Evolutionary conservation across 2,797 vertebrate species (phyloP).

Genomic region (Acanthurus lineatus): DNA sequence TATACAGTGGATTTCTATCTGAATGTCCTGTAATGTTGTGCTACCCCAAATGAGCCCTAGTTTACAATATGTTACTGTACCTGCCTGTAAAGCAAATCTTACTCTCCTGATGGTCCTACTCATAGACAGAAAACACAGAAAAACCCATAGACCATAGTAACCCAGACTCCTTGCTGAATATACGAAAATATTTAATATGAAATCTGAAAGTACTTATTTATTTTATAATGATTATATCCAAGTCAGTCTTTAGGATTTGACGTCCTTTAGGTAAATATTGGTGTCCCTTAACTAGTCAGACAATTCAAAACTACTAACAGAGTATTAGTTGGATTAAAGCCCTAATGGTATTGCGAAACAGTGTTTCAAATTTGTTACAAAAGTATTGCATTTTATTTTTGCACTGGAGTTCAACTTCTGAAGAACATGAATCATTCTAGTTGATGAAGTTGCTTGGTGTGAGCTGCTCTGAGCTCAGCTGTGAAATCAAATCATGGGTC

Average conservation of each 20-base stretch:
- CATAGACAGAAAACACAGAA: slow-evolving; percentile 26
- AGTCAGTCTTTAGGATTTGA: slow-evolving; percentile 54
- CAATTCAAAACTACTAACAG: slow-evolving; percentile 54
- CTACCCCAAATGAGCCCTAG: slow-evolving; percentile 51
- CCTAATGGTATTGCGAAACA: slow-evolving; percentile 47
- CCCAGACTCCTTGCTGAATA: slow-evolving; percentile 46
- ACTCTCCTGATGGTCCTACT: slow-evolving; percentile 41
- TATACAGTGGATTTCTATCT: slow-evolving; percentile 82
- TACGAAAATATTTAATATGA: slow-evolving; percentile 38
- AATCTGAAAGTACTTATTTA: slow-evolving; percentile 63
- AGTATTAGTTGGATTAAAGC: slow-evolving; percentile 53
- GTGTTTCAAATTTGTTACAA: slow-evolving; percentile 44
- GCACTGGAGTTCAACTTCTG: slow-evolving; percentile 39
- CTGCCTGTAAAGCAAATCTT: slow-evolving; percentile 63
- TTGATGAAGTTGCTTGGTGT: slow-evolving; percentile 33
- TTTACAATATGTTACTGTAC: slow-evolving; percentile 63
- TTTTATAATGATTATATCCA: slow-evolving; percentile 57
- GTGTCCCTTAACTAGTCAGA: slow-evolving; percentile 61
- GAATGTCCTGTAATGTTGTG: slow-evolving; percentile 69
- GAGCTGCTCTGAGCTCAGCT: slow-evolving; percentile 53
- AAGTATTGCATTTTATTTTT: slow-evolving; percentile 52
- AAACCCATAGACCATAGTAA: slow-evolving; percentile 28
- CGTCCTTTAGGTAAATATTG: slow-evolving; percentile 63
- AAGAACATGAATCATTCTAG: slow-evolving; percentile 24
- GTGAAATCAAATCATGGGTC: slow-evolving; percentile 19